Evolutionary conservation across 2,113 vertebrate species (phyloP).

Genomic region (Callospermophilus lateralis): DNA sequence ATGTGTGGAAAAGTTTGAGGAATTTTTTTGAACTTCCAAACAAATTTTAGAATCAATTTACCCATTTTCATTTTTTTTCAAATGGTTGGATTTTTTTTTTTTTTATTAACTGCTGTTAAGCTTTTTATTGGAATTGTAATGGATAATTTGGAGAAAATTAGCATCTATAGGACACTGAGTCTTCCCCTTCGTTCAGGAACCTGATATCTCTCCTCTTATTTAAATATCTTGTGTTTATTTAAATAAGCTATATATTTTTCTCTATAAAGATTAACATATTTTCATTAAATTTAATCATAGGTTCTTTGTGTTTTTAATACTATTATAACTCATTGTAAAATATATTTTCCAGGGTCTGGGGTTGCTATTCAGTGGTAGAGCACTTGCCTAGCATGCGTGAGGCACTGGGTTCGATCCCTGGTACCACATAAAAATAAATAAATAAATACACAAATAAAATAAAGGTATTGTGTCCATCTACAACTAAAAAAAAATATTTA

Average conservation of each 20-base stretch:
- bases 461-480: too few species aligned
- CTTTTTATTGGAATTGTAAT: slow-evolving; percentile 2
- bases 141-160: neutral
- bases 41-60: neutral
- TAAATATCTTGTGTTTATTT: neutral
- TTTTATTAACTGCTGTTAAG: neutral
- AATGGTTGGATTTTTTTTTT: too few species aligned
- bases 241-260: neutral
- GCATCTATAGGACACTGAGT: neutral
- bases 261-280: neutral
- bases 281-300: neutral
- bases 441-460: too few species aligned
- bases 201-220: neutral
- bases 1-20: neutral
- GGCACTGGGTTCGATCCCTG: too few species aligned
- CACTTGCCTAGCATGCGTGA: too few species aligned
- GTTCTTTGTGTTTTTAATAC: neutral
- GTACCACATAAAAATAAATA: too few species aligned
- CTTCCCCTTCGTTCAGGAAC: neutral
- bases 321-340: neutral
- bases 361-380: too few species aligned
- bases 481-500: too few species aligned
- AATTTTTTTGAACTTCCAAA: neutral
- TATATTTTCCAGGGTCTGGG: neutral
- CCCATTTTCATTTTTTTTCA: neutral